These are phyloP conservation scores for Otolemur garnettii DNA, from an alignment of 2,113 vertebrate genomes.

Conservation along the genomic window DNA sequence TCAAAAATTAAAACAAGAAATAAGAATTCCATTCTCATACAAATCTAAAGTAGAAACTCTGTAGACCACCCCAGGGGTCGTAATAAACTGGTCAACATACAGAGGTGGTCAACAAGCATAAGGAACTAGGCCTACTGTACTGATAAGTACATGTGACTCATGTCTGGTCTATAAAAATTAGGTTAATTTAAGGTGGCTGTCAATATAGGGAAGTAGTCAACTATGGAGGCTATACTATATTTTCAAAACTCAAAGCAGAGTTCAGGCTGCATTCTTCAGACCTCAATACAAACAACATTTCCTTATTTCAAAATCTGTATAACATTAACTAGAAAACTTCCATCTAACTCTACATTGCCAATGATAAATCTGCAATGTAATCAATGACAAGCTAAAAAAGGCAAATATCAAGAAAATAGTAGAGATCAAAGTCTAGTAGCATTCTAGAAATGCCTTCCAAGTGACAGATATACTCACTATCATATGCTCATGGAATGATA, in stretches of 20 bases:
- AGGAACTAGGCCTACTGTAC: no score
- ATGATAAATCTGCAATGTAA: background rate
- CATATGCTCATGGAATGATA: background rate
- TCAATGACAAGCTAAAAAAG: background rate
- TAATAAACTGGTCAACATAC: no score
- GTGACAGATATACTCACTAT: background rate
- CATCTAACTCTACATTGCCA: background rate
- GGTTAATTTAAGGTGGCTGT: no score
- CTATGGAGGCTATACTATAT: background rate
- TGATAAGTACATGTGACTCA: no score
- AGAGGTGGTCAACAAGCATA: no score
- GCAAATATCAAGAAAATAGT: background rate
- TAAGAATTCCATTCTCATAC: background rate
- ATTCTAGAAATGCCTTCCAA: background rate
- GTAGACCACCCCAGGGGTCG: no score
- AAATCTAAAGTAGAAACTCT: background rate
- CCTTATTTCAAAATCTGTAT: background rate
- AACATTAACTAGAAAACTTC: background rate
- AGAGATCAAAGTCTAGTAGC: background rate
- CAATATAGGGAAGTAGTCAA: no score
- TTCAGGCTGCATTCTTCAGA: background rate
- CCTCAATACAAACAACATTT: background rate
- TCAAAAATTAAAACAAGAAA: background rate
- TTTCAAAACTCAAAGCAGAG: background rate
- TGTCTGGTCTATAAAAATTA: no score